Evolutionary conservation across 2,888 invertebrate genomes (phyloP).

Genomic region (Gasteruption jaculator): DNA sequence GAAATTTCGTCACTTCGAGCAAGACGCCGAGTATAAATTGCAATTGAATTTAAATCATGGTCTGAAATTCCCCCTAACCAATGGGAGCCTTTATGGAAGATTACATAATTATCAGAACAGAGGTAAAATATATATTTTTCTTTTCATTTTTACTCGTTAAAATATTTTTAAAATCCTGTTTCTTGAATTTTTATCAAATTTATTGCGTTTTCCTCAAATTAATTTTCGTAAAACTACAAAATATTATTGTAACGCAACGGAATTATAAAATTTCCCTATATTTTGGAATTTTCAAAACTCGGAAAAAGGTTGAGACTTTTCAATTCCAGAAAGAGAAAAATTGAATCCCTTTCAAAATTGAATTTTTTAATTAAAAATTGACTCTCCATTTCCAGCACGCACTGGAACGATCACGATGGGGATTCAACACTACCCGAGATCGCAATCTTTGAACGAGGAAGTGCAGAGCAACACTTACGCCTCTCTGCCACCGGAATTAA

Average conservation of each 20-base stretch:
- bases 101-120: slow-evolving; percentile 52
- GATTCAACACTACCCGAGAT: slow-evolving; percentile 39
- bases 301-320: neutral
- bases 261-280: no score
- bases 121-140: no score
- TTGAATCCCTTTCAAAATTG: slow-evolving; percentile 1
- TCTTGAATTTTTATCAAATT: no score
- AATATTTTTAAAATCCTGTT: no score
- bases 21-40: slow-evolving; percentile 47
- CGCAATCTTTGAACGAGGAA: slow-evolving; percentile 38
- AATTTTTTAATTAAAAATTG: neutral
- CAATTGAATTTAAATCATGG: slow-evolving; percentile 51
- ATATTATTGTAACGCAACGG: no score
- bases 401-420: slow-evolving; percentile 43
- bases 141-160: no score
- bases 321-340: neutral
- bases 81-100: slow-evolving; percentile 58
- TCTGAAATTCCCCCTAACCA: slow-evolving; percentile 59
- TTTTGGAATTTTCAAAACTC: neutral
- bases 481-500: slow-evolving; percentile 40
- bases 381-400: slow-evolving; percentile 28
- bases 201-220: no score
- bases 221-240: no score
- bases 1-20: slow-evolving; percentile 58
- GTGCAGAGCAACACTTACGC: slow-evolving; percentile 38